Conservation (phyloP, 2,113 vertebrate species). For the Puffinus mauretanicus region DNA sequence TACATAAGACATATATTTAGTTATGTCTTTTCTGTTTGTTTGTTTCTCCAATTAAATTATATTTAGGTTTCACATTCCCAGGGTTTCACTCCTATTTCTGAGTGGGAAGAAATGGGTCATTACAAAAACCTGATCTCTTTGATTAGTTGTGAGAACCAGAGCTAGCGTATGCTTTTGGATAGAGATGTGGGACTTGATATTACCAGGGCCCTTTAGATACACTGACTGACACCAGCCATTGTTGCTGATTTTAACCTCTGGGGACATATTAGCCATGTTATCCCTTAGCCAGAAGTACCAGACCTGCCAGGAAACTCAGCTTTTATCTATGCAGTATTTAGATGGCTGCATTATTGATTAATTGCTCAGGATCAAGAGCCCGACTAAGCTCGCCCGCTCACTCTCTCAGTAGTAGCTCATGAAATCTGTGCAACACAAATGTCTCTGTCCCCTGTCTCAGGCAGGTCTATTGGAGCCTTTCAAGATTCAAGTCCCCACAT, state of each 20-base stretch:
- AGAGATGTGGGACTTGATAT: background rate
- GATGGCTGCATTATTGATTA: background rate
- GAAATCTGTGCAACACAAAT: background rate
- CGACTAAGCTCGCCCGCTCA: background rate
- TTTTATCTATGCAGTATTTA: background rate
- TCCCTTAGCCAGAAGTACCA: background rate
- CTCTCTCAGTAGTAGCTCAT: background rate
- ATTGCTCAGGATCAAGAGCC: background rate
- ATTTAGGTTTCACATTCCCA: background rate
- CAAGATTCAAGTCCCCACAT: background rate
- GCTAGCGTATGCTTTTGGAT: rapidly evolving
- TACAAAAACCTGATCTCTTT: background rate
- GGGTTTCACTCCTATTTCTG: background rate
- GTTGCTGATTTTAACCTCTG: background rate
- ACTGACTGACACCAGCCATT: background rate
- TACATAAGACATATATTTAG: background rate
- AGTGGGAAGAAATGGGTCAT: background rate
- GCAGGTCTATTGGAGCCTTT: background rate
- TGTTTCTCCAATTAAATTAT: background rate
- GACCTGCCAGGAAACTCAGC: background rate
- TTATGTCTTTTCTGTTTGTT: background rate
- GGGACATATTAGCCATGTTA: background rate
- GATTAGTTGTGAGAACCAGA: background rate
- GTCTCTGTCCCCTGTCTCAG: background rate
- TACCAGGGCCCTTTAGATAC: background rate